Percentiles rank a stretch among this genome's conserved stretches.
phyloP scores from a whole-genome alignment of 2,888 invertebrate genomes.

The Nasonia oneida region DNA sequence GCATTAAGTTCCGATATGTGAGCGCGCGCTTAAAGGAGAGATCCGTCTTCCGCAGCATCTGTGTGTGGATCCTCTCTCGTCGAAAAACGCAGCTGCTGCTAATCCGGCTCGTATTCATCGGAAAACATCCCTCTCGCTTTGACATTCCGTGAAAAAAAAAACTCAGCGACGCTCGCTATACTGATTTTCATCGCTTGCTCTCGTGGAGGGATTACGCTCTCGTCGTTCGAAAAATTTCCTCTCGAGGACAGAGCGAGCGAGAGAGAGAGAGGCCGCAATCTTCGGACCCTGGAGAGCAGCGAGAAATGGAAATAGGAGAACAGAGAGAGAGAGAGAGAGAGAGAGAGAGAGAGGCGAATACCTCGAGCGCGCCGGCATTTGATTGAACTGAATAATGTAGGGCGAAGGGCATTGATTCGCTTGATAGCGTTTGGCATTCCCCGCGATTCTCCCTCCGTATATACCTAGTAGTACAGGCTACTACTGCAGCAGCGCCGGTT shows the following conservation, averaged over 20 bases:
- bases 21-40: background rate
- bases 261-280: background rate
- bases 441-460: slow-evolving; percentile 14
- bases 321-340: slow-evolving; percentile 12
- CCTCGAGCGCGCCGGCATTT: slow-evolving; percentile 67
- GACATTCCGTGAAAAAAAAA: background rate
- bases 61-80: background rate
- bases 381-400: slow-evolving; percentile 73
- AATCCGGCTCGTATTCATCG: background rate
- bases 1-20: background rate
- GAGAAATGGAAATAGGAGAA: slow-evolving; percentile 14
- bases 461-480: background rate
- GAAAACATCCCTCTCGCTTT: background rate
- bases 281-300: slow-evolving; percentile 28
- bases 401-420: slow-evolving; percentile 72
- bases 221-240: slow-evolving; percentile 1
- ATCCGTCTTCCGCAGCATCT: background rate
- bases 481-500: background rate
- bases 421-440: slow-evolving; percentile 67
- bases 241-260: background rate
- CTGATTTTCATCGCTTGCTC: background rate
- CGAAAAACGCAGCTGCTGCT: too few relatives aligned
- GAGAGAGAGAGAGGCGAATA: slow-evolving; percentile 64
- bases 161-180: too few relatives aligned
- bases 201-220: background rate